These are phyloP conservation scores for Phalacrocorax brasilianus DNA, from an alignment of 2,113 vertebrate genomes.

Conservation along the genomic window DNA sequence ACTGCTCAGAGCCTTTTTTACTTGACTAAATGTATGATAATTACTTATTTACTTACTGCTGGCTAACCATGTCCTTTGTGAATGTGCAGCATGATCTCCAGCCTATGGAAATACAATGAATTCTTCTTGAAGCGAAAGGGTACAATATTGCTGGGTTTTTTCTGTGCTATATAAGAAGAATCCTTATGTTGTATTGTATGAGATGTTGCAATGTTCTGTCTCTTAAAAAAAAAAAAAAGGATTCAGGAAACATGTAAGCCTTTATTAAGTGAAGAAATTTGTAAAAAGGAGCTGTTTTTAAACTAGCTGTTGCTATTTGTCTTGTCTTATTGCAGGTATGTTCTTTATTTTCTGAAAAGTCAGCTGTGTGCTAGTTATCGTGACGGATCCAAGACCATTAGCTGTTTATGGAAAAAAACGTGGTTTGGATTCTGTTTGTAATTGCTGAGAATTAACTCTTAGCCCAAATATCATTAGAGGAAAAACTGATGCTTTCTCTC, in stretches of 20 bases:
- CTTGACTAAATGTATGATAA: not conserved
- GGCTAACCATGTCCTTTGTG: not conserved
- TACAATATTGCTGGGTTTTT: not conserved
- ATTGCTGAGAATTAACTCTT: slow-evolving; percentile 26
- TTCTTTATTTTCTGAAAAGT: not conserved
- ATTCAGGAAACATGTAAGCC: not conserved
- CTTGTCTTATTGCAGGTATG: not conserved
- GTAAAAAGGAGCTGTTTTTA: not conserved
- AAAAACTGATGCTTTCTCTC: slow-evolving; percentile 35
- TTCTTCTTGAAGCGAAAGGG: not conserved
- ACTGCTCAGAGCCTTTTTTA: not conserved
- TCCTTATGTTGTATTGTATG: not conserved
- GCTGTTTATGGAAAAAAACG: slow-evolving; percentile 42
- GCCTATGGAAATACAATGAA: not conserved
- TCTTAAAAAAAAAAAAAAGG: not conserved
- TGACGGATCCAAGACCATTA: not conserved
- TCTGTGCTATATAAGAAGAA: not conserved
- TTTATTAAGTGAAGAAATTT: not conserved
- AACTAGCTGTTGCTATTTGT: not conserved
- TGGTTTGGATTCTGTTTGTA: slow-evolving; percentile 16
- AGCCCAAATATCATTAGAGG: not conserved
- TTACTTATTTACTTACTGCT: not conserved
- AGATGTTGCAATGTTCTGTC: not conserved
- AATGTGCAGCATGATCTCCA: not conserved
- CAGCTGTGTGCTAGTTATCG: not conserved